phyloP scores from a whole-genome alignment of 2,888 invertebrate genomes.

The Drosophila atripex region DNA sequence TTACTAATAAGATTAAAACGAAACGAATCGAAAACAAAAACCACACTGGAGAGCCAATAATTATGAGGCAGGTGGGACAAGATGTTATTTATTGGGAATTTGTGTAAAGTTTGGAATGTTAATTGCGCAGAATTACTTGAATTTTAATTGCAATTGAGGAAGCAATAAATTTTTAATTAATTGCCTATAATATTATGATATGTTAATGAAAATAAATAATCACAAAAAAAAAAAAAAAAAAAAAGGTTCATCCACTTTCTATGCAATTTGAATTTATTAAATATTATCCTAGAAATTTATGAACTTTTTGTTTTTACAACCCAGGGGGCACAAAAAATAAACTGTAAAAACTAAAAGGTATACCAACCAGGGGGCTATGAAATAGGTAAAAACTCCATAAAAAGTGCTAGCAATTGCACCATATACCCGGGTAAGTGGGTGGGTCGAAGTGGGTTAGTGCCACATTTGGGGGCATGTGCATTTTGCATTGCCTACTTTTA shows the following conservation, averaged over 20 bases:
- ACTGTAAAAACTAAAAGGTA: not conserved
- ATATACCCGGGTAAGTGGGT: constrained; percentile 14
- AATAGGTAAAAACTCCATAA: constrained; percentile 33
- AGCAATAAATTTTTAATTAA: not conserved
- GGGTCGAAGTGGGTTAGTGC: not conserved
- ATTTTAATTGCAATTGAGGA: not conserved
- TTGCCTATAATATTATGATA: not conserved
- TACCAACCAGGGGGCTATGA: constrained; percentile 12
- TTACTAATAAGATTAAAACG: constrained; percentile 47
- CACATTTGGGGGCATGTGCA: constrained; percentile 35
- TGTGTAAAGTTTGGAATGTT: not conserved
- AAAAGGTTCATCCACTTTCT: too few relatives aligned
- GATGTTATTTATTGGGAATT: not conserved
- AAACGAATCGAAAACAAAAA: too few relatives aligned
- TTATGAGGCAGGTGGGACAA: not conserved
- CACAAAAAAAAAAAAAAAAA: too few relatives aligned
- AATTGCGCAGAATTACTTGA: not conserved
- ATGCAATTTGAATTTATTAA: too few relatives aligned
- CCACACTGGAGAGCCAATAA: not conserved
- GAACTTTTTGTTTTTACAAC: too few relatives aligned
- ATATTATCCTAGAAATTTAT: too few relatives aligned
- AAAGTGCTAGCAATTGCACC: constrained; percentile 65
- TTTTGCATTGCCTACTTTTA: constrained; percentile 46
- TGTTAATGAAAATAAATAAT: not conserved
- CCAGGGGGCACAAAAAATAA: not conserved